These are phyloP conservation scores for Mythimna pallens DNA, from an alignment of 2,888 invertebrate species.

Conservation along the genomic window DNA sequence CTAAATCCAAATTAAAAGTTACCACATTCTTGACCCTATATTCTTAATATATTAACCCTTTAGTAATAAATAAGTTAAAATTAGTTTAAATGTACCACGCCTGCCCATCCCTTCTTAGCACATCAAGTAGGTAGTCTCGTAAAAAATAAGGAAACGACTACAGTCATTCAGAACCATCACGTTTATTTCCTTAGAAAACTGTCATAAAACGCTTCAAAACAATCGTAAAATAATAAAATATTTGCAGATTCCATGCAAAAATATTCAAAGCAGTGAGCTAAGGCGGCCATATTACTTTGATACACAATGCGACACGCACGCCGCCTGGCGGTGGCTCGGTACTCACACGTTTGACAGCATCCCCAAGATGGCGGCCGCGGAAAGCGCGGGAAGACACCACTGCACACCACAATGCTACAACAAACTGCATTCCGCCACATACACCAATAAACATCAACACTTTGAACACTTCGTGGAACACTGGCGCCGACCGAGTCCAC, in stretches of 20 bases:
- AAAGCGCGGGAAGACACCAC: conserved; percentile 66
- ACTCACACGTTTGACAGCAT: conserved; percentile 80
- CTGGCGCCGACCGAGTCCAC: conserved; percentile 1
- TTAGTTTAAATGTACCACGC: not conserved
- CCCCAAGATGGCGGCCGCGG: conserved; percentile 83
- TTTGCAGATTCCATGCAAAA: conserved; percentile 81
- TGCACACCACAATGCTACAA: conserved; percentile 72
- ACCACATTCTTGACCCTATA: not conserved
- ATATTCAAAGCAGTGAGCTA: conserved; percentile 84
- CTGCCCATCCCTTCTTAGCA: not conserved
- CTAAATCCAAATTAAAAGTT: not conserved
- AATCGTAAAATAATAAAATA: conserved; percentile 60
- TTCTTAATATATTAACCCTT: too few relatives aligned
- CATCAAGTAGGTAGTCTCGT: not conserved
- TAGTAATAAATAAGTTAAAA: not conserved
- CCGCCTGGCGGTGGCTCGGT: conserved; percentile 82
- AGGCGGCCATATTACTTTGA: conserved; percentile 81
- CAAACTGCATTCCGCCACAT: conserved; percentile 72
- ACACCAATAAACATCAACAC: conserved; percentile 46
- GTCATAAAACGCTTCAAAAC: conserved; percentile 40
- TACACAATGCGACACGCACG: conserved; percentile 82
- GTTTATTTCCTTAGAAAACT: conserved; percentile 25
- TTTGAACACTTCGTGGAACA: conserved; percentile 42
- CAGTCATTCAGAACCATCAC: conserved; percentile 1
- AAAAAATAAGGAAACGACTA: conserved; percentile 16